These are phyloP conservation scores for Sussaba pulchella DNA, from an alignment of 2,888 invertebrate genomes.

Conservation along the genomic window DNA sequence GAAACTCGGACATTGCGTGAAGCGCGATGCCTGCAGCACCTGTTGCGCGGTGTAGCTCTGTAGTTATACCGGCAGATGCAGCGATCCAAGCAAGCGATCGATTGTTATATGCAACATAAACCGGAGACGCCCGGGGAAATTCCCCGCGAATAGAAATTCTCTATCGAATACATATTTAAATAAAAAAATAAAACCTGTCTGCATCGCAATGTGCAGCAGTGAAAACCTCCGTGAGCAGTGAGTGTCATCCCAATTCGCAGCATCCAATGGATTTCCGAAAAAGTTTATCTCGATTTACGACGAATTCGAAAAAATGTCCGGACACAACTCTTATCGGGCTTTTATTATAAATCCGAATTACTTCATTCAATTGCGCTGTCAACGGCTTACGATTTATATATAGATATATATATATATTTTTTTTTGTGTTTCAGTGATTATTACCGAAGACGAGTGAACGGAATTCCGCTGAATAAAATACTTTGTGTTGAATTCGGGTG, in stretches of 20 bases:
- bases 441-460: background rate
- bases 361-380: no score
- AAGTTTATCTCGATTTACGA: background rate
- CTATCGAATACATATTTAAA: constrained; percentile 40
- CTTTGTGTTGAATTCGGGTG: background rate
- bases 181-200: constrained; percentile 37
- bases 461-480: background rate
- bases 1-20: constrained; percentile 18
- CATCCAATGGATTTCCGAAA: background rate
- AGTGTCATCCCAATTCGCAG: background rate
- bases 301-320: no score
- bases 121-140: constrained; percentile 60
- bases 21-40: constrained; percentile 55
- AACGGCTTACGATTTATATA: no score
- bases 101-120: constrained; percentile 46
- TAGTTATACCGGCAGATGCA: constrained; percentile 43
- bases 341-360: no score
- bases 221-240: background rate
- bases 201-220: background rate
- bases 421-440: constrained; percentile 8
- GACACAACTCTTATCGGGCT: no score
- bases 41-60: constrained; percentile 62
- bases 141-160: constrained; percentile 27
- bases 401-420: no score
- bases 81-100: constrained; percentile 2